Evolutionary conservation across 2,113 vertebrate genomes (phyloP).

Genomic region (Lichenostomus cassidix): DNA sequence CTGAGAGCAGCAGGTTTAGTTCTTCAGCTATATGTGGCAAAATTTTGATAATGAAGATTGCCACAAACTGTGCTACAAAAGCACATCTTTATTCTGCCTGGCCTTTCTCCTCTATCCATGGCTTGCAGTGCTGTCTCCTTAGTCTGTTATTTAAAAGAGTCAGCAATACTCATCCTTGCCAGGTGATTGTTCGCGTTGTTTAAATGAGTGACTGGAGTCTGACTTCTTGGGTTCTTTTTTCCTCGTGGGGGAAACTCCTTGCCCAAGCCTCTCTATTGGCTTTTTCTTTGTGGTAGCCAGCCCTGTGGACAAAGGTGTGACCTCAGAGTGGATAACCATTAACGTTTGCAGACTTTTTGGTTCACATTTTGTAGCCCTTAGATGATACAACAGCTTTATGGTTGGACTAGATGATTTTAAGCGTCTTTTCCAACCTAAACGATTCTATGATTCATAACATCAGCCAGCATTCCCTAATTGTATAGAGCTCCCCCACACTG

Average conservation of each 20-base stretch:
- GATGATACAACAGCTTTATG: not conserved
- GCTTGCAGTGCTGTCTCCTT: not conserved
- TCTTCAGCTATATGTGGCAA: not conserved
- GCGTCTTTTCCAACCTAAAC: not conserved
- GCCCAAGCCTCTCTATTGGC: not conserved
- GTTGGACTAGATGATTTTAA: not conserved
- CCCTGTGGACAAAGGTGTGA: not conserved
- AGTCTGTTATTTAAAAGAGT: not conserved
- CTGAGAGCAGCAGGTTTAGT: not conserved
- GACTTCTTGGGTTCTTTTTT: not conserved
- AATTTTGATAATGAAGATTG: not conserved
- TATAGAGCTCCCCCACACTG: not conserved
- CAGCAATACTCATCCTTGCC: not conserved
- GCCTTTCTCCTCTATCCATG: not conserved
- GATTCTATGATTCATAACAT: not conserved
- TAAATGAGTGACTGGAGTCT: not conserved
- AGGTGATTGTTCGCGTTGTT: not conserved
- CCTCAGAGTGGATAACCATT: not conserved
- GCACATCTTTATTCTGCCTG: fast-evolving
- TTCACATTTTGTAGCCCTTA: not conserved
- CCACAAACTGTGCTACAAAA: not conserved
- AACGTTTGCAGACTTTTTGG: not conserved
- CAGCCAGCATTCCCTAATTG: not conserved
- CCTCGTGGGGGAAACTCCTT: not conserved
- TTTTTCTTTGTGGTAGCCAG: not conserved